Percentiles rank a stretch among this genome's conserved stretches.
phyloP scores from a whole-genome alignment of 2,113 vertebrate genomes.

The Rhinichthys klamathensis region DNA sequence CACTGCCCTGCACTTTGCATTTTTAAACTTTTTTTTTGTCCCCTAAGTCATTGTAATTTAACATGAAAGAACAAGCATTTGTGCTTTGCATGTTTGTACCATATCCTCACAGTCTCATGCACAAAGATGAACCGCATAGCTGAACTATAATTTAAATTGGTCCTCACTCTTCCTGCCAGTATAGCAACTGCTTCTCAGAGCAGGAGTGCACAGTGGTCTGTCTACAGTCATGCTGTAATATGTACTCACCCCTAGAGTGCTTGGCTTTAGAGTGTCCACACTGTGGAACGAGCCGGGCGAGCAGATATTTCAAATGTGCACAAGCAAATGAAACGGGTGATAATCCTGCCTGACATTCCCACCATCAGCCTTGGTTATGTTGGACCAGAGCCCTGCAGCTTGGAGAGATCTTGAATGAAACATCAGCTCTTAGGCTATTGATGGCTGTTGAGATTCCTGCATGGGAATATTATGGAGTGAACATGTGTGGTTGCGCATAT shows the following conservation, averaged over 20 bases:
- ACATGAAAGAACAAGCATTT: conserved; percentile 8
- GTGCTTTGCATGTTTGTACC: not conserved
- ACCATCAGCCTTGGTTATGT: conserved; percentile 57
- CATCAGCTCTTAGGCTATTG: conserved; percentile 11
- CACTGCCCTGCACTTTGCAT: not conserved
- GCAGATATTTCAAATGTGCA: conserved; percentile 58
- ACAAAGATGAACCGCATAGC: not conserved
- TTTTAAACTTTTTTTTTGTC: no score
- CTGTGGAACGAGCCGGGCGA: conserved; percentile 25
- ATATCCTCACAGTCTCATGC: not conserved
- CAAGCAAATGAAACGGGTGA: conserved; percentile 60
- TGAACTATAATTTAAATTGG: not conserved
- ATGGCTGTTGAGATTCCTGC: conserved; percentile 50
- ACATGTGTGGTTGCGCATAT: not conserved
- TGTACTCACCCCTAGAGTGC: conserved; percentile 35
- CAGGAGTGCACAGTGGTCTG: not conserved
- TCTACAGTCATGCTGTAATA: conserved; percentile 14
- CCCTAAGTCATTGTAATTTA: not conserved
- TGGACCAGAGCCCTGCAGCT: conserved; percentile 66
- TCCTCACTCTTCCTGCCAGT: not conserved
- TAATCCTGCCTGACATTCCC: conserved; percentile 68
- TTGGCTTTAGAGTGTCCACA: conserved; percentile 37
- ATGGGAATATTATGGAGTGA: conserved; percentile 46
- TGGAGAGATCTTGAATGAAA: conserved; percentile 50
- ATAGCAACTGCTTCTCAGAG: conserved; percentile 26